Conservation (phyloP, 1,140 invertebrate genomes). For the Anagrus nilaparvatae region DNA sequence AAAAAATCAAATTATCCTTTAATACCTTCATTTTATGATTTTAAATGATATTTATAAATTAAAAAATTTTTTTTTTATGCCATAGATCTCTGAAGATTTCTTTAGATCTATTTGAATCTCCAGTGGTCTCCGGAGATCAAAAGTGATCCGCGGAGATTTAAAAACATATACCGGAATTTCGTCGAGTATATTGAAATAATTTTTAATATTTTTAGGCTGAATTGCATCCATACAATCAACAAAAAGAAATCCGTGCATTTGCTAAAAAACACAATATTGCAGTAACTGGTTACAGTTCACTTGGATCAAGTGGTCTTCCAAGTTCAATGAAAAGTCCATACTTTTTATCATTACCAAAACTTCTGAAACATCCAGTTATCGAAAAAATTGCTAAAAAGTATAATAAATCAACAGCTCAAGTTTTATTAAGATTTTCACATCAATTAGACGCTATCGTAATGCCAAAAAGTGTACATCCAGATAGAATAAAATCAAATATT, state of each 20-base stretch:
- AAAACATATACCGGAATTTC: no score
- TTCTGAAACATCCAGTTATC: constrained; percentile 58
- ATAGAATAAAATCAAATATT: constrained; percentile 57
- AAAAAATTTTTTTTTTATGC: no score
- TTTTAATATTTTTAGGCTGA: constrained; percentile 50
- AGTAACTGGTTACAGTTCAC: constrained; percentile 72
- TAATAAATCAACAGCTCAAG: constrained; percentile 62
- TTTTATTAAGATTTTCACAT: constrained; percentile 62
- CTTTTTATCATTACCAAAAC: constrained; percentile 54
- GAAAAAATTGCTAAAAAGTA: constrained; percentile 56
- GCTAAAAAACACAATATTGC: constrained; percentile 61
- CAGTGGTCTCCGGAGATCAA: no score
- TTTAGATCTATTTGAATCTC: no score
- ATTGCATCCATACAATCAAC: constrained; percentile 72
- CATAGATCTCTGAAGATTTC: no score
- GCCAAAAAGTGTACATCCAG: constrained; percentile 69
- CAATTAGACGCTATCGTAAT: constrained; percentile 65
- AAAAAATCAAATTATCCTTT: no score
- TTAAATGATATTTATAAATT: no score
- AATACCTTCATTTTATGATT: no score
- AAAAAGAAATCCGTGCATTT: constrained; percentile 60
- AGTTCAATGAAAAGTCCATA: no score
- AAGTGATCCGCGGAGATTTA: no score
- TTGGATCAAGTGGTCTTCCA: constrained; percentile 52
- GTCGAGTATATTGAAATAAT: constrained; percentile 4